A percentile compares a stretch with the other conserved stretches of the same genome.
These are phyloP conservation scores for Platycheirus rosarum DNA, from an alignment of 2,888 invertebrate genomes.

Conservation along the genomic window DNA sequence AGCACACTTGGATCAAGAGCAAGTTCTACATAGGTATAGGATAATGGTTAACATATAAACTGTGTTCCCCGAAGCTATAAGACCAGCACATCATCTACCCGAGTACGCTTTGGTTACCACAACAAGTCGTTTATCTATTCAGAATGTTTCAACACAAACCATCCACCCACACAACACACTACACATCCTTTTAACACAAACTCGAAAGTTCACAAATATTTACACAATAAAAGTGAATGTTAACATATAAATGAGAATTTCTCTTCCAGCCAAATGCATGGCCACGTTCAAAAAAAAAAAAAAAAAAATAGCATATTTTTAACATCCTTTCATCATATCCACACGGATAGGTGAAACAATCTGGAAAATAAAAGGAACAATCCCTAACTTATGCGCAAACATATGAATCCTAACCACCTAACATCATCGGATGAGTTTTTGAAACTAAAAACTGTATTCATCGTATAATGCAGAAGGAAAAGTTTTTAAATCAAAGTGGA, in stretches of 20 bases:
- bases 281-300: too few species aligned
- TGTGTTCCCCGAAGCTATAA: too few species aligned
- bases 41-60: too few species aligned
- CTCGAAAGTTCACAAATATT: slow-evolving; percentile 21
- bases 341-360: too few species aligned
- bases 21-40: too few species aligned
- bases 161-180: background rate
- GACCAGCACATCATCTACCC: too few species aligned
- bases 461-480: slow-evolving; percentile 48
- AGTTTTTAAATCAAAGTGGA: slow-evolving; percentile 68
- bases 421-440: slow-evolving; percentile 3
- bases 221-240: slow-evolving; percentile 31
- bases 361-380: background rate
- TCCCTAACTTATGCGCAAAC: slow-evolving; percentile 31
- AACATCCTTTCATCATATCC: background rate
- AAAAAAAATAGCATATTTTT: too few species aligned
- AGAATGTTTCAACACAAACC: background rate
- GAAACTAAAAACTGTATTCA: slow-evolving; percentile 35
- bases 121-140: slow-evolving; percentile 27
- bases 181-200: slow-evolving; percentile 4
- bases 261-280: slow-evolving; percentile 27
- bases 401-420: slow-evolving; percentile 38
- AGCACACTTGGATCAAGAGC: too few species aligned
- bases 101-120: too few species aligned
- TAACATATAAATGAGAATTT: slow-evolving; percentile 23